Percentiles rank a stretch among this genome's conserved stretches.
Conservation (phyloP, 2,797 vertebrate species). For the Hybognathus amarus region DNA sequence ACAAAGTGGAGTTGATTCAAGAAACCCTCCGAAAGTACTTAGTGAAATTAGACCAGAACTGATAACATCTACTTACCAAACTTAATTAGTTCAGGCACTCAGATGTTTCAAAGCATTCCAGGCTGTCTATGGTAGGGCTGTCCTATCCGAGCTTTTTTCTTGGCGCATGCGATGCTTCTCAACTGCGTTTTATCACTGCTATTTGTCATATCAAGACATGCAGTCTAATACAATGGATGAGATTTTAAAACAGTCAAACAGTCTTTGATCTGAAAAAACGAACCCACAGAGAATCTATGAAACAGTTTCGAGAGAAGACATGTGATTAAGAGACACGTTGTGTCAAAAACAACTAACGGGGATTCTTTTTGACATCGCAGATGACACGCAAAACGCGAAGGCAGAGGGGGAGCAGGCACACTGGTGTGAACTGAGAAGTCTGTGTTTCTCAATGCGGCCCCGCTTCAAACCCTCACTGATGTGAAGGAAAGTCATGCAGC, state of each 20-base stretch:
- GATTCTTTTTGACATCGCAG: conserved; percentile 51
- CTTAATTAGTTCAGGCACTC: conserved; percentile 75
- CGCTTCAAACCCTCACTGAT: conserved; percentile 51
- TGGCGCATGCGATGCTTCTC: conserved; percentile 49
- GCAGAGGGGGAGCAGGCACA: conserved; percentile 48
- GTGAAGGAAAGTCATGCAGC: conserved; percentile 56
- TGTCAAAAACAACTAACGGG: conserved; percentile 44
- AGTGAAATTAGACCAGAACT: conserved; percentile 73
- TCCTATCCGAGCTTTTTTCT: conserved; percentile 30
- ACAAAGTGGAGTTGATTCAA: conserved; percentile 77
- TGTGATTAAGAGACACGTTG: conserved; percentile 52
- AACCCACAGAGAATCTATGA: conserved; percentile 20
- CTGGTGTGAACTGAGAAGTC: conserved; percentile 60
- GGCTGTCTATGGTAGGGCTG: conserved; percentile 48
- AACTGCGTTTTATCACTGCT: conserved; percentile 25
- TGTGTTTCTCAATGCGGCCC: conserved; percentile 59
- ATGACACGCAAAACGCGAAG: conserved; percentile 57
- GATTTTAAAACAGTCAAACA: conserved; percentile 21
- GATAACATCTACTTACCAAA: conserved; percentile 77
- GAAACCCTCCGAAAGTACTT: conserved; percentile 61
- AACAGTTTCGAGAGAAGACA: conserved; percentile 30
- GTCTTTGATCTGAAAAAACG: conserved; percentile 32
- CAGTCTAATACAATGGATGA: conserved; percentile 21
- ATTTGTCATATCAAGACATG: conserved; percentile 31
- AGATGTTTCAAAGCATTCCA: conserved; percentile 59